Percentiles rank a stretch among this genome's conserved stretches.
Evolutionary conservation across 92 coral and sea anemone genomes (phyloP).

Genomic region (Epizoanthus scotinus): DNA sequence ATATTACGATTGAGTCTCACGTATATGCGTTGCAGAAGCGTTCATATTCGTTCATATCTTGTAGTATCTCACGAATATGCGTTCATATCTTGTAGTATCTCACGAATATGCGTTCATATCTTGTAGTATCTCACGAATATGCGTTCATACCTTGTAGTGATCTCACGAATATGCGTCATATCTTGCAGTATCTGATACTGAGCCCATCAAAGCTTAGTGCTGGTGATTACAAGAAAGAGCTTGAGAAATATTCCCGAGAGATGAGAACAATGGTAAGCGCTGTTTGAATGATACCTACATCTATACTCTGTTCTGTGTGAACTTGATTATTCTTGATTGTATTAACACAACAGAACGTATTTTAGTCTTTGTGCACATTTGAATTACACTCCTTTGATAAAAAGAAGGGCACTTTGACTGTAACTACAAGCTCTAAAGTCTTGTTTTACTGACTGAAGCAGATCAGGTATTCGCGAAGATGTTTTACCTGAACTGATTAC

Average conservation of each 20-base stretch:
- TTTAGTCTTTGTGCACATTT: too few species aligned
- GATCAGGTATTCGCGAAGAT: too few species aligned
- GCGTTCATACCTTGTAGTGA: slow-evolving; percentile 44
- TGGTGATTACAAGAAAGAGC: slow-evolving; percentile 65
- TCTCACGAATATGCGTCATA: neutral
- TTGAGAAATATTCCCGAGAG: slow-evolving; percentile 80
- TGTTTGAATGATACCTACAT: neutral
- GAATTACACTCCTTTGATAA: too few species aligned
- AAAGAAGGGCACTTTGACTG: too few species aligned
- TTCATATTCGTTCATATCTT: too few species aligned
- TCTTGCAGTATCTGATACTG: slow-evolving; percentile 59
- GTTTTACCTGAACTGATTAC: too few species aligned
- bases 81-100: slow-evolving; percentile 10
- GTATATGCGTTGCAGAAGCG: too few species aligned
- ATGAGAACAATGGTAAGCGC: slow-evolving; percentile 61
- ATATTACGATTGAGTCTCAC: too few species aligned
- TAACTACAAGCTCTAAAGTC: too few species aligned
- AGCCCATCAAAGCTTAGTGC: slow-evolving; percentile 61
- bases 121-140: slow-evolving; percentile 17
- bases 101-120: neutral
- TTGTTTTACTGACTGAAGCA: too few species aligned
- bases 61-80: neutral
- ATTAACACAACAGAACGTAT: too few species aligned
- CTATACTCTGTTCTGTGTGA: neutral
- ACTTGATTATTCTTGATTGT: neutral